Conservation (phyloP, 2,888 invertebrate genomes). For the Torymus aiolomorphi region DNA sequence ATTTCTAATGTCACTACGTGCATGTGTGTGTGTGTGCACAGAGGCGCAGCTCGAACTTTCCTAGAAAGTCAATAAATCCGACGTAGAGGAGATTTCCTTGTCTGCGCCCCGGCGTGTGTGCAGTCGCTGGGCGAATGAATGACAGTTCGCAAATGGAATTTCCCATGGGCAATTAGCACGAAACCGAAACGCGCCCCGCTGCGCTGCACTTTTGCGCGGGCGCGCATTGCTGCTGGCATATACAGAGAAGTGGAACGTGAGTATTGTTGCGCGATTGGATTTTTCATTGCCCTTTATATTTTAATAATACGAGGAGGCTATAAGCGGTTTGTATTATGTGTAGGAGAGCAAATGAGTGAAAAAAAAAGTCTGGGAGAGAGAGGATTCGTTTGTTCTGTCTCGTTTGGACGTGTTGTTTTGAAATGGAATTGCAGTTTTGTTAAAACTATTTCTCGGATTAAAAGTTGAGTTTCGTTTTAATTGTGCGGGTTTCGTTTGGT, state of each 20-base stretch:
- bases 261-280: conserved; percentile 48
- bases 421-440: too few species aligned
- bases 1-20: conserved; percentile 23
- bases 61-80: conserved; percentile 56
- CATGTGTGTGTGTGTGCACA: neutral
- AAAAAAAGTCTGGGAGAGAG: too few species aligned
- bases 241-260: conserved; percentile 44
- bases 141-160: conserved; percentile 52
- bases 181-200: too few species aligned
- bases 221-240: too few species aligned
- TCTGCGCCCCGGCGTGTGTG: neutral
- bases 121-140: conserved; percentile 19
- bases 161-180: conserved; percentile 37
- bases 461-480: too few species aligned
- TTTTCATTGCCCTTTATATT: conserved; percentile 7
- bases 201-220: conserved; percentile 24
- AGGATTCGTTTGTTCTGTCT: too few species aligned
- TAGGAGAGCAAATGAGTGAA: too few species aligned
- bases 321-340: too few species aligned
- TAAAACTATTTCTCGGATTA: too few species aligned
- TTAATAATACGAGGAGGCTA: neutral
- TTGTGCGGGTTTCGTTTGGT: too few species aligned
- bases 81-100: conserved; percentile 40
- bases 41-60: conserved; percentile 34
- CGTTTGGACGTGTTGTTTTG: too few species aligned